Base-by-base conservation (phyloP, 2,797 vertebrate species). In the Kryptolebias ocellatus region DNA sequence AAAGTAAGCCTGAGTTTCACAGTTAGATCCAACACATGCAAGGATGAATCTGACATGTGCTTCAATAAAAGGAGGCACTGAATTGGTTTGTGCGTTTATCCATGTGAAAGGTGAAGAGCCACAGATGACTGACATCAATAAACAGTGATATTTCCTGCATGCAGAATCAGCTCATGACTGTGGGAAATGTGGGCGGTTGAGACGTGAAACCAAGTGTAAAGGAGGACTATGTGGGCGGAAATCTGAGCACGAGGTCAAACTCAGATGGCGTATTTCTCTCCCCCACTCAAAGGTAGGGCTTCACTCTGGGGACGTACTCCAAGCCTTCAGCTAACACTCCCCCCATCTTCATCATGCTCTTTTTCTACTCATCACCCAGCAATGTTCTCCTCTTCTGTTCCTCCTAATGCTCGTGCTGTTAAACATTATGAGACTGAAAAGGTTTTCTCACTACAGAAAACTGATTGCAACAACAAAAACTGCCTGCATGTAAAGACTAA, bases 221-320 rank as follows among this genome's bases (percentile, higher is more conserved):
- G 57, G 67, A 60, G 68, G 53, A 72, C 37, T 51, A 68, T 50
- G 81, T 86, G 84, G 83, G 87, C 76, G 87, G 78, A 88, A 87
- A 78, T 69, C 76, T 58, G 72, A 78, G 51, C 56, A 55, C 71
- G 55, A 67, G 71, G 73, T 77, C 60, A 63, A 84, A 74, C 80
- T 71, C 70, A 64, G 70, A 73, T 83, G 58, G 64, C 60, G 42
- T 20, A 24, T 11, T 12, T 62, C 67, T 55, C 66, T 70, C 68
- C 75, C 67, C 64, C 54, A 55, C 63, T 70, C 58, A 74, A 80
- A 85, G 89, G 87, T 80, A 86, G 85, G 83, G 78, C 83, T 83
- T 16, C n/a, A 59, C 86, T 70, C 79, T 15, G 18, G 62, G 65
- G 75, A 76, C 28, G n/a, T 74, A 57, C 67, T 56, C 59, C 71